A percentile compares a stretch with the other conserved stretches of the same genome.
Conservation (phyloP, 1,140 invertebrate species). For the Andrena cerasifolii region DNA sequence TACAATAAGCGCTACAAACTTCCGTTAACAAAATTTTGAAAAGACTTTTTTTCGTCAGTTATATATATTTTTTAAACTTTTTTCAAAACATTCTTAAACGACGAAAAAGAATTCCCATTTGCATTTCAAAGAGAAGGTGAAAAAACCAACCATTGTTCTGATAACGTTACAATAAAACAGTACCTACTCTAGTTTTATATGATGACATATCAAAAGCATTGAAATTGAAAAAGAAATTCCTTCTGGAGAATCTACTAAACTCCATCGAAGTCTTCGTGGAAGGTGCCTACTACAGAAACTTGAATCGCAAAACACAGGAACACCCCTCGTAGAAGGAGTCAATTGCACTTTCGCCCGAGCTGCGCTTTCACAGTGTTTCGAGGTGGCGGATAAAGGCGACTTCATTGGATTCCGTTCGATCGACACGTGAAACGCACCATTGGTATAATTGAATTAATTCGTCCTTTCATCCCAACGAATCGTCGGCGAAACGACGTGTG, state of each 20-base stretch:
- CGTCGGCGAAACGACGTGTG: conserved; percentile 30
- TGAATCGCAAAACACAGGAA: background rate
- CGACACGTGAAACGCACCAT: background rate
- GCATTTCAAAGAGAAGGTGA: too few species aligned
- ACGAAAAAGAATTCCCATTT: too few species aligned
- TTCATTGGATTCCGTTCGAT: background rate
- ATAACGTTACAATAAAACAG: too few species aligned
- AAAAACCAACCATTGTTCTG: too few species aligned
- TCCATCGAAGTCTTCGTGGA: background rate
- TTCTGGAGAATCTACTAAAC: too few species aligned
- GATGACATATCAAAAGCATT: background rate
- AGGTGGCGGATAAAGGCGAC: background rate
- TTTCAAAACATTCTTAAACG: too few species aligned
- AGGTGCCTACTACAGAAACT: background rate
- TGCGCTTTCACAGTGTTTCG: background rate
- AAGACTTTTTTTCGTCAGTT: too few species aligned
- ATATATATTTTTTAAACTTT: too few species aligned
- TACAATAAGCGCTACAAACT: too few species aligned
- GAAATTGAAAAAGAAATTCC: conserved; percentile 1
- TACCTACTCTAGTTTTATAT: too few species aligned
- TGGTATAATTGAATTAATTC: conserved; percentile 44
- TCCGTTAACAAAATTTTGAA: too few species aligned
- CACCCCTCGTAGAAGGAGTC: background rate
- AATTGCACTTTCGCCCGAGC: background rate
- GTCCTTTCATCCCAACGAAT: conserved; percentile 35